Evolutionary conservation across 2,888 invertebrate species (phyloP).

Genomic region (Trichogramma evanescens): DNA sequence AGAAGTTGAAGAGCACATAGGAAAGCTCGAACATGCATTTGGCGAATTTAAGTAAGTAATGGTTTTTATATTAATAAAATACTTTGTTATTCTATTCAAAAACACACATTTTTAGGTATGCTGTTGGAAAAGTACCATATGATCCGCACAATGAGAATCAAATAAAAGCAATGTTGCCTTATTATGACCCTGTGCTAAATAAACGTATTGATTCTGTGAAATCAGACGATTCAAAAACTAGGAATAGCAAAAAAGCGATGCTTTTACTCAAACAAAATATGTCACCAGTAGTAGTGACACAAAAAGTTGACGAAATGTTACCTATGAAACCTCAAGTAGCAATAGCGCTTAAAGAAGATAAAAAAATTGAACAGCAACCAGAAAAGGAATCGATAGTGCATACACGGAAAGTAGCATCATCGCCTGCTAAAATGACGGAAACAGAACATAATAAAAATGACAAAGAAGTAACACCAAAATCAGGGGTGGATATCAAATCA

Average conservation of each 20-base stretch:
- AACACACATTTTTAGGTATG: slow-evolving; percentile 31
- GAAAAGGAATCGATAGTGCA: too few species aligned
- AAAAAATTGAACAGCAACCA: too few species aligned
- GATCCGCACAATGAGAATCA: slow-evolving; percentile 41
- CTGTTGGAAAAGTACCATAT: slow-evolving; percentile 38
- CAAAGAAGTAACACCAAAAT: too few species aligned
- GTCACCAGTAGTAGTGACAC: not conserved
- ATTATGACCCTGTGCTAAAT: slow-evolving; percentile 34
- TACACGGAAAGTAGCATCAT: too few species aligned
- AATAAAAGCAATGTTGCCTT: slow-evolving; percentile 39
- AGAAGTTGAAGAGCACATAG: slow-evolving; percentile 40
- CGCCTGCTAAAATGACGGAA: too few species aligned
- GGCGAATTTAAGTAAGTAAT: slow-evolving; percentile 36
- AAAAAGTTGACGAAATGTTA: not conserved
- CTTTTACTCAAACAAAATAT: not conserved
- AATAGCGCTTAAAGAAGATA: too few species aligned
- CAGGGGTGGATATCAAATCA: too few species aligned
- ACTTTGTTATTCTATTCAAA: not conserved
- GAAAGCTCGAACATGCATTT: slow-evolving; percentile 38
- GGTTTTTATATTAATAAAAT: not conserved
- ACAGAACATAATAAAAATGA: too few species aligned
- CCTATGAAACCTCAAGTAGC: too few species aligned
- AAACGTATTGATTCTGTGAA: not conserved
- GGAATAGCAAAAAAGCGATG: not conserved
- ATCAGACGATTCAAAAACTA: not conserved